Percentiles rank a stretch among this genome's conserved stretches.
phyloP scores from a whole-genome alignment of 2,888 invertebrate species.

The Nephrotoma appendiculata region DNA sequence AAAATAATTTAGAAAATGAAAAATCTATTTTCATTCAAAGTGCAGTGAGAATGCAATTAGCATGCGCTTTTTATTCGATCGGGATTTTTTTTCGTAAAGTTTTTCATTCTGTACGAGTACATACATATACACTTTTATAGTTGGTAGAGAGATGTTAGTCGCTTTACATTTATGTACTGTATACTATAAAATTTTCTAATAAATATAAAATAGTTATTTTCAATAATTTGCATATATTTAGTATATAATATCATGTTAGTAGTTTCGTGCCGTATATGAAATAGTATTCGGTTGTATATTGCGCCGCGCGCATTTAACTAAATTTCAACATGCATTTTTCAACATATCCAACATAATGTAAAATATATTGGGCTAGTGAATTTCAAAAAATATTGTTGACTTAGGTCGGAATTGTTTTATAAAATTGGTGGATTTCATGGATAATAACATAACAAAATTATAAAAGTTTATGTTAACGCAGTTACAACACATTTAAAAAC shows the following conservation, averaged over 20 bases:
- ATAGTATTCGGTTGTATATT: background rate
- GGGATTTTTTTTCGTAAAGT: background rate
- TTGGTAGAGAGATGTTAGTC: background rate
- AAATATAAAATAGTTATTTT: background rate
- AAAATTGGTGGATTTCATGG: background rate
- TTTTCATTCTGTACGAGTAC: background rate
- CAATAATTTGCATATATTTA: background rate
- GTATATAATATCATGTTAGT: background rate
- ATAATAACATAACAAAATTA: background rate
- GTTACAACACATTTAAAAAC: background rate
- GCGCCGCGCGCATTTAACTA: background rate
- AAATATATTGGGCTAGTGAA: constrained; percentile 7
- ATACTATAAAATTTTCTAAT: background rate
- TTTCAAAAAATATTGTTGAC: constrained; percentile 5
- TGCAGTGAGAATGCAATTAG: background rate
- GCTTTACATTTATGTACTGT: background rate
- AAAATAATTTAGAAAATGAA: background rate
- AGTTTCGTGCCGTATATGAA: background rate
- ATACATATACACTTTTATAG: background rate
- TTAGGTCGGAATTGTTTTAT: constrained; percentile 7
- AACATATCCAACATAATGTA: too few species aligned
- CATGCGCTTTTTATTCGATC: constrained; percentile 5
- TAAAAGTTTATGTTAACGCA: background rate
- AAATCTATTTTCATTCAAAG: constrained; percentile 1
- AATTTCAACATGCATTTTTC: background rate